These are phyloP conservation scores for Triops cancriformis DNA, from an alignment of 1,140 invertebrate species.

Conservation along the genomic window DNA sequence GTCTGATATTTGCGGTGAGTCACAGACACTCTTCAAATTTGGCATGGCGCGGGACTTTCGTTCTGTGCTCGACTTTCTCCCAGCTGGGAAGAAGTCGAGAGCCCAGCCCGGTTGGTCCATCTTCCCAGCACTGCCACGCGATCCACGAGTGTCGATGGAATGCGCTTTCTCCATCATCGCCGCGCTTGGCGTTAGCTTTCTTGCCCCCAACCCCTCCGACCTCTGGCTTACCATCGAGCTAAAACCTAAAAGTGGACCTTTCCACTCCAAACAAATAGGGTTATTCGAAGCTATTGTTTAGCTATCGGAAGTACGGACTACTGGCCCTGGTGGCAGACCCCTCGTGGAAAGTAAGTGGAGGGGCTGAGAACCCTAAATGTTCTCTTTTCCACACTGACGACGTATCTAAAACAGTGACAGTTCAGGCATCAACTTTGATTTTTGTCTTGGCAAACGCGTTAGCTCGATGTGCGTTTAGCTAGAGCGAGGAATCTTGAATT, in stretches of 20 bases:
- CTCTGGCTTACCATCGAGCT: background rate
- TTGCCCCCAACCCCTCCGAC: background rate
- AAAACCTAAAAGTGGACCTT: background rate
- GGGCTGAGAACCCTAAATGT: background rate
- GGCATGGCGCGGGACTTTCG: background rate
- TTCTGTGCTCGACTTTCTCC: background rate
- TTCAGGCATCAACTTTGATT: background rate
- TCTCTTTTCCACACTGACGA: background rate
- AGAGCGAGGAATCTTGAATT: no score
- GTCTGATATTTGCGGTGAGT: background rate
- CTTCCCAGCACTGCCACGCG: background rate
- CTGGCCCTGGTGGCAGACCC: background rate
- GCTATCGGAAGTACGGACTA: background rate
- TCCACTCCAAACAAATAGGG: background rate
- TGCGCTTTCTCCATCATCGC: constrained; percentile 7
- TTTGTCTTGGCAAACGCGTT: no score
- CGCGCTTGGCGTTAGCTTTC: background rate
- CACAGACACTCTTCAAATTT: background rate
- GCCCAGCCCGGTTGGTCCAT: background rate
- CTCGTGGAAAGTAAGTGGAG: background rate
- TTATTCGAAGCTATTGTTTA: background rate
- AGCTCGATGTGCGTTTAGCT: no score
- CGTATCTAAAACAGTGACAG: background rate
- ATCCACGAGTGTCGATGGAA: background rate
- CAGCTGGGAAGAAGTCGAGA: background rate